A percentile compares a stretch with the other conserved stretches of the same genome.
These are phyloP conservation scores for Anarsia innoxiella DNA, from an alignment of 2,888 invertebrate species.

Conservation along the genomic window DNA sequence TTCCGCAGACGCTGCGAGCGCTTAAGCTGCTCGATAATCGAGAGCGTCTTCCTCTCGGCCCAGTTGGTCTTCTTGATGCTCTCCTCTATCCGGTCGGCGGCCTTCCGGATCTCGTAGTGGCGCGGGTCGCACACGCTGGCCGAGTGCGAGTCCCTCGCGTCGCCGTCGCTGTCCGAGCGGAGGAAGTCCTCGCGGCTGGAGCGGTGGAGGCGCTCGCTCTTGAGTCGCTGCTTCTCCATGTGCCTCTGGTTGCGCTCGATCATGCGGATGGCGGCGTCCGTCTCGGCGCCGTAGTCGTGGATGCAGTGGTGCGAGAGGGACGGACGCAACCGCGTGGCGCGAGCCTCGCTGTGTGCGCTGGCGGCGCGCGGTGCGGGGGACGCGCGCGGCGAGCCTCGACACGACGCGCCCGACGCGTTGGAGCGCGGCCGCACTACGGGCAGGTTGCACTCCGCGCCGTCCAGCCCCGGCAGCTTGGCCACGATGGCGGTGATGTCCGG, in stretches of 20 bases:
- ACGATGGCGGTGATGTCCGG: conserved; percentile 86
- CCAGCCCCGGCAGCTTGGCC: conserved; percentile 76
- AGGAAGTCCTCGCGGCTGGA: conserved; percentile 57
- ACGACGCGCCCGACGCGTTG: conserved; percentile 75
- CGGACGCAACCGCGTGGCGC: conserved; percentile 55
- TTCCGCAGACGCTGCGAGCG: conserved; percentile 60
- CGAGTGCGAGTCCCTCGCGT: conserved; percentile 40
- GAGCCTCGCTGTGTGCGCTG: conserved; percentile 65
- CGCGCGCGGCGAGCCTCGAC: conserved; percentile 49
- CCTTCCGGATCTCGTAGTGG: conserved; percentile 53
- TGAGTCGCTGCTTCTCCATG: conserved; percentile 73
- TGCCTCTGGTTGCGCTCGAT: conserved; percentile 76
- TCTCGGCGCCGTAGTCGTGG: conserved; percentile 76
- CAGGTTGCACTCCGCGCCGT: conserved; percentile 53
- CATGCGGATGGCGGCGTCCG: conserved; percentile 73
- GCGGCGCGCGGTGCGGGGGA: conserved; percentile 58
- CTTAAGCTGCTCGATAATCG: conserved; percentile 65
- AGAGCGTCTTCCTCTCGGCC: conserved; percentile 65
- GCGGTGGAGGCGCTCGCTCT: conserved; percentile 52
- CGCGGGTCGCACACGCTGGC: conserved; percentile 33
- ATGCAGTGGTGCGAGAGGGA: conserved; percentile 67
- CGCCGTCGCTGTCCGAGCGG: conserved; percentile 57
- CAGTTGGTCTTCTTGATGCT: conserved; percentile 70
- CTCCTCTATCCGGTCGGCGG: conserved; percentile 60
- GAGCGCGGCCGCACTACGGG: conserved; percentile 71